Conservation (phyloP, 2,888 invertebrate species). For the Drosophila emarginata region DNA sequence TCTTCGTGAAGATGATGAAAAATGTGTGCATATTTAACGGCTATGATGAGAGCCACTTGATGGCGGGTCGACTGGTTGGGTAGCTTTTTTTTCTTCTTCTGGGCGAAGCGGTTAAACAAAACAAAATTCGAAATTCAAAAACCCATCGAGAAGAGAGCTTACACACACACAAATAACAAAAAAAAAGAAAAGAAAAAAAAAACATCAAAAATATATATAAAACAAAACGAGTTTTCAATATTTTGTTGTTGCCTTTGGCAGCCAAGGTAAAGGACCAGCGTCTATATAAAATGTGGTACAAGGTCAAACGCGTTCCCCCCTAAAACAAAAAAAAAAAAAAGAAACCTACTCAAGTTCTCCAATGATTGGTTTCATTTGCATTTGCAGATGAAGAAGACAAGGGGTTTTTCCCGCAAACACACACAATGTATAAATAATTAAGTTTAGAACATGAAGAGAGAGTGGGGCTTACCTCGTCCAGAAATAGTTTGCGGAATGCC, state of each 20-base stretch:
- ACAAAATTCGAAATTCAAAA: conserved; percentile 30
- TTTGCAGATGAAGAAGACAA: background rate
- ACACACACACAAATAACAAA: conserved; percentile 44
- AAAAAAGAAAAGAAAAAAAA: conserved; percentile 32
- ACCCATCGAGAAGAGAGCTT: conserved; percentile 10
- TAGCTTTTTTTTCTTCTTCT: conserved; percentile 54
- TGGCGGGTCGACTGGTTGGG: conserved; percentile 59
- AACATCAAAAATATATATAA: background rate
- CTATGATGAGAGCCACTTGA: conserved; percentile 41
- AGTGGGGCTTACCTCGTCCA: conserved; percentile 78
- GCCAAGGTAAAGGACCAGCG: conserved; percentile 70
- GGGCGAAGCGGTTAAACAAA: conserved; percentile 22
- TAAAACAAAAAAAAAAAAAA: too few species aligned
- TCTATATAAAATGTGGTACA: conserved; percentile 63
- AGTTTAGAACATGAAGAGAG: conserved; percentile 21
- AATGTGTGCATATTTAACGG: conserved; percentile 71
- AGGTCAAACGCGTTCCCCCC: conserved; percentile 52
- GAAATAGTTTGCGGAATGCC: conserved; percentile 81
- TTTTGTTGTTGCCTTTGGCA: conserved; percentile 19
- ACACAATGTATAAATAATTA: conserved; percentile 32
- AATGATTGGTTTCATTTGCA: conserved; percentile 12
- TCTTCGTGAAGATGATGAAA: conserved; percentile 46
- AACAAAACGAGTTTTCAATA: conserved; percentile 62
- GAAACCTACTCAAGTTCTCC: background rate
- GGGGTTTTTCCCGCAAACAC: background rate